A percentile compares a stretch with the other conserved stretches of the same genome.
Conservation (phyloP, 1,140 invertebrate genomes). For the Propsilocerus akamusi region DNA sequence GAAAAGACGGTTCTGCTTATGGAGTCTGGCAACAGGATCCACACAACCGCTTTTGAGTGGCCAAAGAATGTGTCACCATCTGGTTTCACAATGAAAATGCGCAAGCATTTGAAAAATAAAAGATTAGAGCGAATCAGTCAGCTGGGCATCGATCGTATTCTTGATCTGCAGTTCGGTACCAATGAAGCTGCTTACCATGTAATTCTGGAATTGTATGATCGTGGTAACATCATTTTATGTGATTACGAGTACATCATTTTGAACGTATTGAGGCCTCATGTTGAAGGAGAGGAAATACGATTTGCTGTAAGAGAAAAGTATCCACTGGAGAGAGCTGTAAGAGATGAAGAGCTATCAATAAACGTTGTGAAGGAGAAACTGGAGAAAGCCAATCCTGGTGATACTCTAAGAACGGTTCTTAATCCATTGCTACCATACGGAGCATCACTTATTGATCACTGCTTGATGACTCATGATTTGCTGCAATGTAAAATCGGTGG, state of each 20-base stretch:
- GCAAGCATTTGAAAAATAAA: constrained; percentile 96
- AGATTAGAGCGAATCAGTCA: constrained; percentile 73
- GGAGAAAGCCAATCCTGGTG: constrained; percentile 44
- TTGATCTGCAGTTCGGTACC: constrained; percentile 87
- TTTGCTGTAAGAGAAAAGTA: constrained; percentile 87
- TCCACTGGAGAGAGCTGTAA: constrained; percentile 51
- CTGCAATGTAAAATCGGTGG: constrained; percentile 28
- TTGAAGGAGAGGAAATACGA: constrained; percentile 80
- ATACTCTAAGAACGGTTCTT: constrained; percentile 69
- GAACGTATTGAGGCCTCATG: constrained; percentile 83
- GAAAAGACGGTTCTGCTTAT: constrained; percentile 77
- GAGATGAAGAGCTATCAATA: constrained; percentile 23
- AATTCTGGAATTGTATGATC: constrained; percentile 91
- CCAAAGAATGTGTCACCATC: constrained; percentile 92
- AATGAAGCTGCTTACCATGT: constrained; percentile 91
- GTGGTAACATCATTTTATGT: constrained; percentile 90
- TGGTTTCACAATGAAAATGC: constrained; percentile 95
- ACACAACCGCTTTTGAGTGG: constrained; percentile 94
- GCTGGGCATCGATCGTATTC: constrained; percentile 72
- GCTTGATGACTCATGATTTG: constrained; percentile 53
- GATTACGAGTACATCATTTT: constrained; percentile 84
- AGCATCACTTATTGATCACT: constrained; percentile 76
- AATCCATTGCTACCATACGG: constrained; percentile 80
- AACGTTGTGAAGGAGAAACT: constrained; percentile 33
- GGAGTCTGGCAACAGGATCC: constrained; percentile 88